These are phyloP conservation scores for Scaptomyza cyrtandrae DNA, from an alignment of 2,888 invertebrate species.

Conservation along the genomic window DNA sequence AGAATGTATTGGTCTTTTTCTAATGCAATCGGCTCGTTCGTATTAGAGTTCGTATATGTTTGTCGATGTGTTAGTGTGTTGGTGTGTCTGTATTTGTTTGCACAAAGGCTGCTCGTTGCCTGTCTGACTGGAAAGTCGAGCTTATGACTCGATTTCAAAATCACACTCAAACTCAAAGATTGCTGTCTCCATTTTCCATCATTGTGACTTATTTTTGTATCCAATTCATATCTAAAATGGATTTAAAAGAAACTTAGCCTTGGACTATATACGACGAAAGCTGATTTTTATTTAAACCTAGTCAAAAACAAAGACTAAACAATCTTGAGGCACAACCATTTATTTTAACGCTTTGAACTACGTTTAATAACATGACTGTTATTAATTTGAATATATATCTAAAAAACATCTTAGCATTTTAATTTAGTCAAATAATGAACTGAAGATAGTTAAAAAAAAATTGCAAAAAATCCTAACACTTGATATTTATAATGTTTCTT, in stretches of 20 bases:
- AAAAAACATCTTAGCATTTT: no score
- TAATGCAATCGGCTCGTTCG: constrained; percentile 53
- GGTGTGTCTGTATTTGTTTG: constrained; percentile 38
- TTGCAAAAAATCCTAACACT: no score
- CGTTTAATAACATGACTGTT: no score
- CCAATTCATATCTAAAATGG: not conserved
- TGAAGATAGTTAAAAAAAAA: no score
- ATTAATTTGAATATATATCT: no score
- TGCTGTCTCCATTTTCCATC: constrained; percentile 5
- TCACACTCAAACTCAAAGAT: constrained; percentile 41
- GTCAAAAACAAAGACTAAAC: no score
- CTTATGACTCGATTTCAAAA: constrained; percentile 15
- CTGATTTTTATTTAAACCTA: no score
- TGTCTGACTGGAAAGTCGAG: constrained; percentile 48
- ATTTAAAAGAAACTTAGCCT: not conserved
- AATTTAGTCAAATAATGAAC: no score
- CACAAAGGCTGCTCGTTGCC: constrained; percentile 66
- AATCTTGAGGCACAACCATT: no score
- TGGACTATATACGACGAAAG: no score
- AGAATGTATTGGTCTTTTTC: constrained; percentile 28
- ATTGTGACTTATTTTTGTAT: not conserved
- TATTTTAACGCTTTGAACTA: no score
- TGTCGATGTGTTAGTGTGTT: constrained; percentile 1
- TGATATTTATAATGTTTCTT: no score
- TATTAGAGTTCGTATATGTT: constrained; percentile 59